Evolutionary conservation across 1,140 invertebrate genomes (phyloP).

Genomic region (Himalopsyche phryganea): DNA sequence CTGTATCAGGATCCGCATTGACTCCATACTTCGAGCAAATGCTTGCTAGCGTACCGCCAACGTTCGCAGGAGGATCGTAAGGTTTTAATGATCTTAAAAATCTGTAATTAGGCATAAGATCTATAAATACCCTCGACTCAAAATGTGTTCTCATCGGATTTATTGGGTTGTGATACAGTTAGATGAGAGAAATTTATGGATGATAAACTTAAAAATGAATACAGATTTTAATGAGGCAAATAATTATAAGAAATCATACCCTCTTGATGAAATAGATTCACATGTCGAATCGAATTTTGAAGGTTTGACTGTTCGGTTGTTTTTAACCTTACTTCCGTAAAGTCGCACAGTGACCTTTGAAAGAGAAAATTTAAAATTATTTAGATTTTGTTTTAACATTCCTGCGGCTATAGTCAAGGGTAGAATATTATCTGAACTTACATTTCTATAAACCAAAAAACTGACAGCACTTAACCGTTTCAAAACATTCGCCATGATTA

Average conservation of each 20-base stretch:
- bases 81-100: constrained; percentile 72
- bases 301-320: no score
- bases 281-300: no score
- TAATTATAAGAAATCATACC: no score
- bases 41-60: constrained; percentile 54
- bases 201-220: no score
- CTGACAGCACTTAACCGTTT: constrained; percentile 1
- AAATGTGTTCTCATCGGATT: no score
- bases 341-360: no score
- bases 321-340: no score
- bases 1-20: constrained; percentile 38
- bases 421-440: neutral
- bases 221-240: no score
- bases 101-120: constrained; percentile 58
- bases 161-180: no score
- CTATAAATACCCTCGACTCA: no score
- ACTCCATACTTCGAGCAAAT: constrained; percentile 57
- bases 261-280: no score
- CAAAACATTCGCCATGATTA: constrained; percentile 13
- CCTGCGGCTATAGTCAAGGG: neutral
- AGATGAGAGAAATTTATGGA: no score
- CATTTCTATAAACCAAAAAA: neutral
- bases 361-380: neutral
- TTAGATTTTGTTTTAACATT: neutral
- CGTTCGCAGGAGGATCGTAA: constrained; percentile 67